Evolutionary conservation across 2,797 vertebrate genomes (phyloP).

Genomic region (Sebastes nivosus): DNA sequence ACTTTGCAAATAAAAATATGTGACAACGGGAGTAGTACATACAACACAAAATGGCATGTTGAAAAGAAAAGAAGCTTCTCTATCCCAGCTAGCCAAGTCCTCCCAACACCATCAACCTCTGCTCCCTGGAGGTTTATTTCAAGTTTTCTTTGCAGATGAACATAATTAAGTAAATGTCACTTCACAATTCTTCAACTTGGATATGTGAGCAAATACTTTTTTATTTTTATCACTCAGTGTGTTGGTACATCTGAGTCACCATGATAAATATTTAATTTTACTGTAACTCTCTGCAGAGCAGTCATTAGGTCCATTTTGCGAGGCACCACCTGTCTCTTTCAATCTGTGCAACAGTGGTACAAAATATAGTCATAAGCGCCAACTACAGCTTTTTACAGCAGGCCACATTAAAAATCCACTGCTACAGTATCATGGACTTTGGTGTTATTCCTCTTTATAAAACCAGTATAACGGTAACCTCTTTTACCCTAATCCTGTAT

Average conservation of each 20-base stretch:
- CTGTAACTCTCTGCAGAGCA: constrained; percentile 8
- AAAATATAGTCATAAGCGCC: neutral
- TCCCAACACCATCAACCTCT: neutral
- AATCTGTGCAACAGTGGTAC: constrained; percentile 8
- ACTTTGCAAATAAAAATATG: constrained; percentile 1
- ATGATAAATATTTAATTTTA: constrained; percentile 20
- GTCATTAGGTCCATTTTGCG: constrained; percentile 21
- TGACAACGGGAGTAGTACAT: neutral
- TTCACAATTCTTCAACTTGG: neutral
- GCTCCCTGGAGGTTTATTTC: neutral
- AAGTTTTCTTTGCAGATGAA: neutral
- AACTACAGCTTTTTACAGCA: neutral
- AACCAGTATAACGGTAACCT: neutral
- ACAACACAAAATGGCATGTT: neutral
- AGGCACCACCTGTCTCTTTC: constrained; percentile 32
- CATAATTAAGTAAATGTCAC: neutral
- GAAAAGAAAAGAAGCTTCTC: neutral
- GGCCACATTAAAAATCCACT: neutral
- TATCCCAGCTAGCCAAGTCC: neutral
- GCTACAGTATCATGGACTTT: neutral
- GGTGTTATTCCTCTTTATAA: neutral
- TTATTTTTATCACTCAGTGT: neutral
- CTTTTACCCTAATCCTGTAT: neutral
- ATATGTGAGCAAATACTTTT: constrained; percentile 1
- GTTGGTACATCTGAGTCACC: constrained; percentile 23